phyloP scores from a whole-genome alignment of 2,797 vertebrate genomes.

The Ceryle rudis region DNA sequence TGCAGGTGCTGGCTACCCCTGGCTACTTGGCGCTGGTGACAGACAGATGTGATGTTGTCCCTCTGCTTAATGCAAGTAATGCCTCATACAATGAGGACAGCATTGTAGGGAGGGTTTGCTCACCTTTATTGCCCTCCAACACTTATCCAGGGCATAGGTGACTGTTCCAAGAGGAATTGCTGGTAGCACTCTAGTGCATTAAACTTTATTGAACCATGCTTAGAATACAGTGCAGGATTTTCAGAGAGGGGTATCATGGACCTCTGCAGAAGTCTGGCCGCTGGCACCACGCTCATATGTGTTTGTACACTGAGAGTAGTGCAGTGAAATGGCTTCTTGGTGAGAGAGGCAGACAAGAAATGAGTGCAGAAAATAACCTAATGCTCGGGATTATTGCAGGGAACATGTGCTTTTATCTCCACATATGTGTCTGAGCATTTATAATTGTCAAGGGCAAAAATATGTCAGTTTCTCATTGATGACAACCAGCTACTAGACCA shows the following conservation, averaged over 20 bases:
- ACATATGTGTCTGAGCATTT: rapidly evolving
- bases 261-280: not conserved
- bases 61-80: not conserved
- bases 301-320: not conserved
- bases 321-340: not conserved
- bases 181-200: rapidly evolving
- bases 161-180: rapidly evolving
- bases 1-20: rapidly evolving
- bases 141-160: not conserved
- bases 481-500: not conserved
- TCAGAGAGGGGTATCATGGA: not conserved
- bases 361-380: not conserved
- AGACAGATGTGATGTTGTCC: not conserved
- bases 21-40: rapidly evolving
- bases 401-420: rapidly evolving
- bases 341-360: not conserved
- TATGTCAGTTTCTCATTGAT: not conserved
- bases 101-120: rapidly evolving
- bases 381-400: not conserved
- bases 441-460: slow-evolving; percentile 18
- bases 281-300: rapidly evolving
- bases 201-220: not conserved
- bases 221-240: rapidly evolving
- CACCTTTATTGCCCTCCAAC: rapidly evolving
- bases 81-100: rapidly evolving